Evolutionary conservation across 2,113 vertebrate species (phyloP).

Genomic region (Rhinogobius similis): DNA sequence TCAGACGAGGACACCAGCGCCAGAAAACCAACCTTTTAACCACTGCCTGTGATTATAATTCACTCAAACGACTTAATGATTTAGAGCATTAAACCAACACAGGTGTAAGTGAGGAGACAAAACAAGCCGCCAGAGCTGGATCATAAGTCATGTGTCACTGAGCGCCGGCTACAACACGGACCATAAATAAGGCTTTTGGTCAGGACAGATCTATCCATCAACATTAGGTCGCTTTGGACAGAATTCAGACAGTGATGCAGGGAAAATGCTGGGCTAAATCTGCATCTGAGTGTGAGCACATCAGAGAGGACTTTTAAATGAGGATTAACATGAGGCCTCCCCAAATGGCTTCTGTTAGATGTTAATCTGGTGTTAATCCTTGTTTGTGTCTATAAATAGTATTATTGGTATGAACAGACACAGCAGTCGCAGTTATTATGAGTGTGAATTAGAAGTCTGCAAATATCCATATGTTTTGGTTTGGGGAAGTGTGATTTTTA

Average conservation of each 20-base stretch:
- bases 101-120: constrained; percentile 19
- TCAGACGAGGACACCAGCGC: too few species aligned
- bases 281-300: constrained; percentile 6
- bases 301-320: constrained; percentile 17
- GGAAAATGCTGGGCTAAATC: constrained; percentile 37
- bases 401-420: constrained; percentile 10
- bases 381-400: constrained; percentile 50
- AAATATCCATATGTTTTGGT: neutral
- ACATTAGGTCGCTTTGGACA: constrained; percentile 48
- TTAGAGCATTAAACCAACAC: constrained; percentile 6
- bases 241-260: constrained; percentile 30
- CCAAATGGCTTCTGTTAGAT: constrained; percentile 30
- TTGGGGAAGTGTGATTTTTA: too few species aligned
- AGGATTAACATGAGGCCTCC: constrained; percentile 51
- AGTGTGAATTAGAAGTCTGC: neutral
- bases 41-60: too few species aligned
- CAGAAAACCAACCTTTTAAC: too few species aligned
- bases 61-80: too few species aligned
- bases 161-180: constrained; percentile 34
- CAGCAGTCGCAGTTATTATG: neutral
- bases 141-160: constrained; percentile 39
- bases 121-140: constrained; percentile 38
- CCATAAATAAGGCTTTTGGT: constrained; percentile 60
- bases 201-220: constrained; percentile 55
- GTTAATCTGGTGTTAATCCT: constrained; percentile 57